Conservation (phyloP, 2,888 invertebrate species). For the Lumbricus terrestris region DNA sequence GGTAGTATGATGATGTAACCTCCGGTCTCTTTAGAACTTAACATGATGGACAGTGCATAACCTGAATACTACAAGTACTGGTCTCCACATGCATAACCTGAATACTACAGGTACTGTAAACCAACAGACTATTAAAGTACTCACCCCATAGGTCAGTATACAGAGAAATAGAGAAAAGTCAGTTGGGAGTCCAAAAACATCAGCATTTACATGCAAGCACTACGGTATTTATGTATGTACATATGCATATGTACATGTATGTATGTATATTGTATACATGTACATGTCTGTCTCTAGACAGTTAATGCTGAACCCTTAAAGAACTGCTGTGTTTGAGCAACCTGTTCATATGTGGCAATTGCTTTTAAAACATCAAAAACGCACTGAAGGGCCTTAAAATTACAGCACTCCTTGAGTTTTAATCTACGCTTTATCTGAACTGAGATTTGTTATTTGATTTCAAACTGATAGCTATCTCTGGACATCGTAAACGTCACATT, state of each 20-base stretch:
- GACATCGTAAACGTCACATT: neutral
- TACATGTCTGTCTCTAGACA: no score
- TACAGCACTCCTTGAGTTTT: no score
- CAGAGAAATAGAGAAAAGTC: neutral
- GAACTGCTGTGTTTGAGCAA: neutral
- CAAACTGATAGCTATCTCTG: neutral
- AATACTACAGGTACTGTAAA: no score
- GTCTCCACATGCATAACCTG: no score
- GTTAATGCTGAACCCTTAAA: no score
- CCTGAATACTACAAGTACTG: no score
- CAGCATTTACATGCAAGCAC: neutral
- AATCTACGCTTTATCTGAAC: neutral
- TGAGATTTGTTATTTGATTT: neutral
- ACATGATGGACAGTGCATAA: neutral
- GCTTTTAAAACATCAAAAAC: neutral
- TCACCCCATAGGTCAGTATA: neutral
- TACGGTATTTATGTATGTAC: no score
- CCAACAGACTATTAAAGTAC: neutral
- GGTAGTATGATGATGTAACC: neutral
- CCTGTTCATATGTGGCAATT: neutral
- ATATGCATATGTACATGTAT: neutral
- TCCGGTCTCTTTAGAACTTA: neutral
- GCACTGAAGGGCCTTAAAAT: neutral
- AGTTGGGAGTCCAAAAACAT: neutral
- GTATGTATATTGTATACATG: no score